phyloP scores from a whole-genome alignment of 2,113 vertebrate genomes.

The Anas platyrhynchos region DNA sequence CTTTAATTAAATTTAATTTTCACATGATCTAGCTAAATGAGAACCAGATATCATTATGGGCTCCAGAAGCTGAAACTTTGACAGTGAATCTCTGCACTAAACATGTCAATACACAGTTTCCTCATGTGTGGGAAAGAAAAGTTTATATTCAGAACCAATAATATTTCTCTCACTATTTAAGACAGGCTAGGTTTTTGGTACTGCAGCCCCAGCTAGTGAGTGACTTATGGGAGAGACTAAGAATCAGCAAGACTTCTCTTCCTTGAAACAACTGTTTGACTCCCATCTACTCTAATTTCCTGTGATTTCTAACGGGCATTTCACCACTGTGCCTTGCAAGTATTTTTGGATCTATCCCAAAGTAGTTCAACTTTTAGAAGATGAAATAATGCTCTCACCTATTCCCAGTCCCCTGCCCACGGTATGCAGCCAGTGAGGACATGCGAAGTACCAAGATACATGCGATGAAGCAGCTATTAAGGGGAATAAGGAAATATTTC shows the following conservation, averaged over 20 bases:
- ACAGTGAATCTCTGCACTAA: neutral
- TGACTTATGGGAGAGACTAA: neutral
- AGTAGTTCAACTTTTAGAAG: neutral
- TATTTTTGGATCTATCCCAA: neutral
- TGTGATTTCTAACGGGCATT: neutral
- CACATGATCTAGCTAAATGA: accelerated
- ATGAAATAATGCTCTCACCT: neutral
- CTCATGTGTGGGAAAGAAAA: neutral
- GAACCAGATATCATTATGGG: neutral
- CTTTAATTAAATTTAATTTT: neutral
- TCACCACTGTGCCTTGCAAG: neutral
- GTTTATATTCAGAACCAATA: neutral
- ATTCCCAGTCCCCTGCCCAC: neutral
- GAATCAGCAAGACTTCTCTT: neutral
- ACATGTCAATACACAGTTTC: neutral
- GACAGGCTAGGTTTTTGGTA: neutral
- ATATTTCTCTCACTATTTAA: neutral
- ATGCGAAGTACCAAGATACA: accelerated
- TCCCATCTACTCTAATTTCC: neutral
- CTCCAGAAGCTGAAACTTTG: neutral
- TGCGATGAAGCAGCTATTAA: neutral
- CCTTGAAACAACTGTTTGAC: neutral
- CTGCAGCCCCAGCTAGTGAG: neutral
- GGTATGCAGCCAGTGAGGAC: neutral
- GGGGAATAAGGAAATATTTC: neutral